Percentiles rank a stretch among this genome's conserved stretches.
phyloP scores from a whole-genome alignment of 2,797 vertebrate species.

The Odontamblyopus lacepedii region DNA sequence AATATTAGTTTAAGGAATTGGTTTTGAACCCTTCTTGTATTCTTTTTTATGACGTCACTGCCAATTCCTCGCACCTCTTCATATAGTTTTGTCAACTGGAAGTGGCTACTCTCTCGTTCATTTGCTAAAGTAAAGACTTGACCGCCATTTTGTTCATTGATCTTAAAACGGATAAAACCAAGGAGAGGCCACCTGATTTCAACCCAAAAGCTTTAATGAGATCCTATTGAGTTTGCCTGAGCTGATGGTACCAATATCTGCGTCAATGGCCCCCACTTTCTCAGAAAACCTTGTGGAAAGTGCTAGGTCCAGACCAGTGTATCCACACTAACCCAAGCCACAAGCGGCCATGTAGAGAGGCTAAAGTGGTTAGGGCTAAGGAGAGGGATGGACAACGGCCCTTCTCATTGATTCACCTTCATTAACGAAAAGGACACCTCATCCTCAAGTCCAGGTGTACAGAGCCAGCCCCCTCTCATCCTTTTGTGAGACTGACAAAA shows the following conservation, averaged over 20 bases:
- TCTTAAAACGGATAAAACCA: constrained; percentile 27
- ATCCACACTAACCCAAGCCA: constrained; percentile 18
- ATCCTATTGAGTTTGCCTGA: constrained; percentile 46
- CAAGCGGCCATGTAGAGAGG: constrained; percentile 14
- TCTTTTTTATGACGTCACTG: neutral
- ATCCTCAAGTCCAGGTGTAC: constrained; percentile 43
- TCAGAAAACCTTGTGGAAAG: constrained; percentile 42
- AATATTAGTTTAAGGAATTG: neutral
- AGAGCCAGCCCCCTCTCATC: constrained; percentile 23
- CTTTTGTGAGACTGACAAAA: constrained; percentile 23
- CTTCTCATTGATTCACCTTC: constrained; percentile 44
- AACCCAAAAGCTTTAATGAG: constrained; percentile 36
- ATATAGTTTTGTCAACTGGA: neutral
- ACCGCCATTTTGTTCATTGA: constrained; percentile 32
- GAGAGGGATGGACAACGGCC: constrained; percentile 27
- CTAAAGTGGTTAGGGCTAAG: constrained; percentile 28
- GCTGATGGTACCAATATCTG: constrained; percentile 25
- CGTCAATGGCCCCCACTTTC: constrained; percentile 37
- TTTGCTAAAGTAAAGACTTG: constrained; percentile 19
- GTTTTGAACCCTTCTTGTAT: neutral
- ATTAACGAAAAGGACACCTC: constrained; percentile 39
- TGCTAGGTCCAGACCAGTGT: constrained; percentile 20
- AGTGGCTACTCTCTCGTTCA: constrained; percentile 14
- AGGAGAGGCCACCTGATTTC: constrained; percentile 34
- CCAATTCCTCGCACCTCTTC: neutral